These are phyloP conservation scores for Eupeodes corollae DNA, from an alignment of 1,140 invertebrate species.

Conservation along the genomic window DNA sequence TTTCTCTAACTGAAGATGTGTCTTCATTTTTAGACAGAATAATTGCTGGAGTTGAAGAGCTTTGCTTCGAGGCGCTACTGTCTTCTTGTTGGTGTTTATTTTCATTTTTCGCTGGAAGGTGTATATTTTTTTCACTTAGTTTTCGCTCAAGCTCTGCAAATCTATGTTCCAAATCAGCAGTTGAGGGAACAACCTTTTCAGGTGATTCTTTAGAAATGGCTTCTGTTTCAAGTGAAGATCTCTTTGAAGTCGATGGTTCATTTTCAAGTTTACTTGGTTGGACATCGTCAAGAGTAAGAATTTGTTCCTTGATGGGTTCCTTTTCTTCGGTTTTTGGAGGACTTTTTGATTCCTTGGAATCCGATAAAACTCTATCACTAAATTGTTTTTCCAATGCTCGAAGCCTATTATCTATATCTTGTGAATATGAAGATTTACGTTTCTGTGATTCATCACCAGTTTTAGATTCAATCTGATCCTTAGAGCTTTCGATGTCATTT, in stretches of 20 bases:
- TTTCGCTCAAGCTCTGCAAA: constrained; percentile 27
- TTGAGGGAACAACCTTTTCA: constrained; percentile 16
- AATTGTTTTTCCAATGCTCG: constrained; percentile 21
- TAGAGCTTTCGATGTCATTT: too few relatives aligned
- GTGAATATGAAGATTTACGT: too few relatives aligned
- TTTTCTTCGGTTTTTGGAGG: too few relatives aligned
- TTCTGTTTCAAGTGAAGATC: constrained; percentile 15
- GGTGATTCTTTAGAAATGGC: constrained; percentile 7
- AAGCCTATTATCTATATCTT: constrained; percentile 29
- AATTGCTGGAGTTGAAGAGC: too few relatives aligned
- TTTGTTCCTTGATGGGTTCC: too few relatives aligned
- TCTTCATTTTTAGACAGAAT: too few relatives aligned
- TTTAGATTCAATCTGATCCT: too few relatives aligned
- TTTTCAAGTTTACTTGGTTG: not conserved
- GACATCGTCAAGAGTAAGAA: too few relatives aligned
- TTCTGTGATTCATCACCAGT: too few relatives aligned
- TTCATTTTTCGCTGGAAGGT: constrained; percentile 15
- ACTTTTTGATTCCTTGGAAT: not conserved
- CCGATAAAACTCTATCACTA: constrained; percentile 12
- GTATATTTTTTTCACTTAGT: constrained; percentile 22
- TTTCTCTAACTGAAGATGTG: too few relatives aligned
- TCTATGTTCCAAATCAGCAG: constrained; percentile 28
- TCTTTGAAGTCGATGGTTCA: constrained; percentile 26
- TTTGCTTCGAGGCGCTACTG: too few relatives aligned
- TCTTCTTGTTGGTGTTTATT: too few relatives aligned